Conservation (phyloP, 1,140 invertebrate species). For the Asobara japonica region DNA sequence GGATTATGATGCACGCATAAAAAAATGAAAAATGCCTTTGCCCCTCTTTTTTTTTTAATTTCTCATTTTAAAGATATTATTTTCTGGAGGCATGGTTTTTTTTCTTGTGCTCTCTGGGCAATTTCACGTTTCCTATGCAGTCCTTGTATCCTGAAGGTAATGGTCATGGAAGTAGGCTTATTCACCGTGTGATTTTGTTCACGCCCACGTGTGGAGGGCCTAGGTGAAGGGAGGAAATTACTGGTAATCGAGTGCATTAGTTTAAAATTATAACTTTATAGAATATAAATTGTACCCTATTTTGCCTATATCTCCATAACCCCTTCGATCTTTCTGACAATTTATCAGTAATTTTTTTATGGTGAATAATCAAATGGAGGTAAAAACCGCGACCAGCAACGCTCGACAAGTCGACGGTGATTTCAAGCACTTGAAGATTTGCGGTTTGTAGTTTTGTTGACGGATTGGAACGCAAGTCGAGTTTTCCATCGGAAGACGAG, state of each 20-base stretch:
- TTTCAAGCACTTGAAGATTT: slow-evolving; percentile 14
- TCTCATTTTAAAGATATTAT: slow-evolving; percentile 2
- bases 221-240: slow-evolving; percentile 28
- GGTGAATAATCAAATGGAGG: not conserved
- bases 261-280: slow-evolving; percentile 29
- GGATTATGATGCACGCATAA: slow-evolving; percentile 10
- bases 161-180: slow-evolving; percentile 29
- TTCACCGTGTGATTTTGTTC: slow-evolving; percentile 34
- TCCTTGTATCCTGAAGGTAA: slow-evolving; percentile 32
- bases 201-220: slow-evolving; percentile 24
- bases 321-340: not conserved
- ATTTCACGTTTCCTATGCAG: slow-evolving; percentile 24
- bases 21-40: not conserved
- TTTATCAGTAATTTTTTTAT: not conserved
- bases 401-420: slow-evolving; percentile 2
- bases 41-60: not conserved
- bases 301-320: not conserved
- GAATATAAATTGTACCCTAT: slow-evolving; percentile 11
- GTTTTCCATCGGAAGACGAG: slow-evolving; percentile 4
- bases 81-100: not conserved
- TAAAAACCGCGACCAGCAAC: not conserved
- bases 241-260: slow-evolving; percentile 30
- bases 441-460: slow-evolving; percentile 12
- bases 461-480: slow-evolving; percentile 16
- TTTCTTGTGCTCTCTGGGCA: not conserved